phyloP scores from a whole-genome alignment of 2,113 vertebrate genomes.

The Megaceryle torquata region DNA sequence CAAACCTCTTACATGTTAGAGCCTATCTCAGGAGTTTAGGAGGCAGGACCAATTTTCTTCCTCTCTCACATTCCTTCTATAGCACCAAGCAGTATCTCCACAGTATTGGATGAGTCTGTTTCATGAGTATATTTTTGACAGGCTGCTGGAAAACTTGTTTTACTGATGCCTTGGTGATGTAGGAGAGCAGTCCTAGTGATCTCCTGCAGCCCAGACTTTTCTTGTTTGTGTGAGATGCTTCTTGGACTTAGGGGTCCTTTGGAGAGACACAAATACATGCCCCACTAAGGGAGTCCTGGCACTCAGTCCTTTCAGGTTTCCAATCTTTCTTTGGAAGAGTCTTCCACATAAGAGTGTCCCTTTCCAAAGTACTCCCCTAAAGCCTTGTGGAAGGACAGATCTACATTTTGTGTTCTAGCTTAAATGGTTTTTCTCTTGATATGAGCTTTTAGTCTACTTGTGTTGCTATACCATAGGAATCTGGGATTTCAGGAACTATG shows the following conservation, averaged over 20 bases:
- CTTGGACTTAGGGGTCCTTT: not conserved
- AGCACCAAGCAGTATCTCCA: not conserved
- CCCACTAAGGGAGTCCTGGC: not conserved
- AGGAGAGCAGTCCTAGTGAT: not conserved
- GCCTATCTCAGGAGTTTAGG: not conserved
- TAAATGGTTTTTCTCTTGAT: not conserved
- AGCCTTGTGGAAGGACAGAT: not conserved
- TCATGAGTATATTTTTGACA: not conserved
- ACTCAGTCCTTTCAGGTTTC: not conserved
- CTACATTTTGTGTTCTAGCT: not conserved
- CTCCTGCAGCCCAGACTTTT: not conserved
- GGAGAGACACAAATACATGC: not conserved
- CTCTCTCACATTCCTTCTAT: not conserved
- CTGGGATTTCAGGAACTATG: not conserved
- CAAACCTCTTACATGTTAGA: not conserved
- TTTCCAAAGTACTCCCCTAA: not conserved
- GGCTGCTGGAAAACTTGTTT: not conserved
- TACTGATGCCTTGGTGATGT: not conserved
- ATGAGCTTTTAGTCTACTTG: not conserved
- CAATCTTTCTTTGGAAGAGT: not conserved
- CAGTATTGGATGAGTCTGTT: not conserved
- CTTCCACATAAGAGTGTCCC: not conserved
- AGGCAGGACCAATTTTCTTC: not conserved
- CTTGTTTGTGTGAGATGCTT: not conserved
- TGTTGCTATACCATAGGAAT: not conserved